Base-by-base conservation (phyloP, 2,797 vertebrate genomes). In the Chelidonichthys spinosus region DNA sequence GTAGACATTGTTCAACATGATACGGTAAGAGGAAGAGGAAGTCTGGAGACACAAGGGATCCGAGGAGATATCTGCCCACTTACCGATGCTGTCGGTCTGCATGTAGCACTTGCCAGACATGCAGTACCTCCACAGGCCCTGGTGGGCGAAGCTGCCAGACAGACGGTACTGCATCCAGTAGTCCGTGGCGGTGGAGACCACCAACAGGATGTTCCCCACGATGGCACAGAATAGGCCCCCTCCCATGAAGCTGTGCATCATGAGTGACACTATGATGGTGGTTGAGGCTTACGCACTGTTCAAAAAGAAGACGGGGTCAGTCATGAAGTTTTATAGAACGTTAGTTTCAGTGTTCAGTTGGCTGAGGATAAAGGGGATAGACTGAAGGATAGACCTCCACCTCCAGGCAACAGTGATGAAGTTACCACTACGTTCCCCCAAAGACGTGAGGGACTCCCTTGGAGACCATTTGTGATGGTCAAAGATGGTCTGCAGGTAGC, bases 161-260 rank as follows among this genome's bases (percentile, higher is more conserved):
- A 97, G 87, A 56, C 95, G 95, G 83, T 96, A 96, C 89, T 97
- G 96, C 96, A 97, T 96, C 96, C 96, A 97, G 91, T 97, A 96
- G 89, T 97, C 96, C 0, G 96, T 97, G 0, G 95, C 96, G 0
- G 96, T 96, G 81, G 96, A 96, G 70, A 97, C 96, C 90, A 95
- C 94, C 87, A 97, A 80, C 44, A 97, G 94, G 85, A 97, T 95
- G 89, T 96, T 97, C 35, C 95, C 96, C 87, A 97, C 95, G 11
- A 96, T 94, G 93, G 96, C 96, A 74, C 96, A 97, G 89, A 97
- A 96, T 43, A 97, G 94, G 74, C 96, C 96, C 13, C 96, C 96
- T 80, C 96, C 95, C 96, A 97, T 96, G 90, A 97, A 96, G 87
- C 96, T 97, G 93, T 97, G 96, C 96, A 97, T 96, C 92, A 86